Conservation (phyloP, 2,888 invertebrate species). For the Bembecia ichneumoniformis region DNA sequence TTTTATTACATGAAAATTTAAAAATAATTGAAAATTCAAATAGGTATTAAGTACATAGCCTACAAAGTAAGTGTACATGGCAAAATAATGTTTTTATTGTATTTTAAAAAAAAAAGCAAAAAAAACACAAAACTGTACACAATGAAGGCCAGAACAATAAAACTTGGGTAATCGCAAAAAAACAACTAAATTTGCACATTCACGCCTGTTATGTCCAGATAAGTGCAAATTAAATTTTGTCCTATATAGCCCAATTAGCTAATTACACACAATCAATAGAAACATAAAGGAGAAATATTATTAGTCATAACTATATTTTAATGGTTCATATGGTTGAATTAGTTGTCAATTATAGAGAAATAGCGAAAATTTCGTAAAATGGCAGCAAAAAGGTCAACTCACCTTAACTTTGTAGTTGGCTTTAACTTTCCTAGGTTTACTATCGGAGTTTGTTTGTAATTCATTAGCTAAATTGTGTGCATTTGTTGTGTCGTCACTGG, state of each 20-base stretch:
- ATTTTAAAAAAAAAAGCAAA: not conserved
- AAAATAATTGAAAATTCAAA: too few species aligned
- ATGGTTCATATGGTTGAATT: too few species aligned
- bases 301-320: conserved; percentile 11
- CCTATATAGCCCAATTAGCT: conserved; percentile 29
- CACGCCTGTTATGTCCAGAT: conserved; percentile 16
- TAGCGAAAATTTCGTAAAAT: conserved; percentile 30
- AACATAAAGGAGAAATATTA: too few species aligned
- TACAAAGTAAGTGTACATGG: too few species aligned
- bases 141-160: not conserved
- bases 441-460: conserved; percentile 51
- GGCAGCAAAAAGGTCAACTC: conserved; percentile 47
- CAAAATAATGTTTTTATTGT: not conserved
- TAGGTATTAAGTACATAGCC: too few species aligned
- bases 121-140: not conserved
- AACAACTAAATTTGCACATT: conserved; percentile 11
- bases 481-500: conserved; percentile 63
- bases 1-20: too few species aligned
- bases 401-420: conserved; percentile 55
- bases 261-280: too few species aligned
- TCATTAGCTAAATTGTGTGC: conserved; percentile 54
- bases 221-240: conserved; percentile 33
- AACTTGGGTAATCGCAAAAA: not conserved
- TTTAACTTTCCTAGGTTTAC: conserved; percentile 41
- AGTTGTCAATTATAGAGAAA: not conserved